Conservation (phyloP, 2,113 vertebrate genomes). For the Lophotis ruficrista region DNA sequence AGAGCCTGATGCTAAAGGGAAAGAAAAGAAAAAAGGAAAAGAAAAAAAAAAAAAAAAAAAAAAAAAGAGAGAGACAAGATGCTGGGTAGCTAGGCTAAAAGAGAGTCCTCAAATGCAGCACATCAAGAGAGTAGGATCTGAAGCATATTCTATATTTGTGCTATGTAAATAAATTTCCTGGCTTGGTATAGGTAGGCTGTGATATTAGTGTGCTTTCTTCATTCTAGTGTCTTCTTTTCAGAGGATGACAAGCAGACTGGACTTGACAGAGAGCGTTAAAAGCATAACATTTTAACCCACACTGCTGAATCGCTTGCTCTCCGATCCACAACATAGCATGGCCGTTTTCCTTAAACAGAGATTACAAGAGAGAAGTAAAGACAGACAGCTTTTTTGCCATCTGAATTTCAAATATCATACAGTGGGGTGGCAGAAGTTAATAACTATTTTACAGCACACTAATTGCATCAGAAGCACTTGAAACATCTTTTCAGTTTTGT, state of each 20-base stretch:
- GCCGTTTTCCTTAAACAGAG: neutral
- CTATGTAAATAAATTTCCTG: neutral
- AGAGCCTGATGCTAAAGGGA: neutral
- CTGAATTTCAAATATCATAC: neutral
- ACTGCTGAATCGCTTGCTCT: neutral
- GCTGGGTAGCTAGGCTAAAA: neutral
- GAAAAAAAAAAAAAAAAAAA: no score
- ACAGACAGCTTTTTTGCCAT: neutral
- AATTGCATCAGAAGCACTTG: neutral
- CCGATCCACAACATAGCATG: fast-evolving
- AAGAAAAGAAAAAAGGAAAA: no score
- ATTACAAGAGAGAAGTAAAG: neutral
- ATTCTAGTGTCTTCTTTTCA: neutral
- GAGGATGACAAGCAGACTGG: neutral
- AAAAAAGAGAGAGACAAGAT: no score
- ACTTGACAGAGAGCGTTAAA: neutral
- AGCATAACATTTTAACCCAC: neutral
- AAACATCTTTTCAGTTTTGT: neutral
- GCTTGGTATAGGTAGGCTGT: neutral
- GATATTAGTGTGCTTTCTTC: neutral
- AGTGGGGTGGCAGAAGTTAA: neutral
- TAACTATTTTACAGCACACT: neutral
- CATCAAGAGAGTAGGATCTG: neutral
- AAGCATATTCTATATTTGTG: neutral
- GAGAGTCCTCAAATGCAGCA: neutral